phyloP scores from a whole-genome alignment of 2,113 vertebrate species.

The Lagopus leucura region DNA sequence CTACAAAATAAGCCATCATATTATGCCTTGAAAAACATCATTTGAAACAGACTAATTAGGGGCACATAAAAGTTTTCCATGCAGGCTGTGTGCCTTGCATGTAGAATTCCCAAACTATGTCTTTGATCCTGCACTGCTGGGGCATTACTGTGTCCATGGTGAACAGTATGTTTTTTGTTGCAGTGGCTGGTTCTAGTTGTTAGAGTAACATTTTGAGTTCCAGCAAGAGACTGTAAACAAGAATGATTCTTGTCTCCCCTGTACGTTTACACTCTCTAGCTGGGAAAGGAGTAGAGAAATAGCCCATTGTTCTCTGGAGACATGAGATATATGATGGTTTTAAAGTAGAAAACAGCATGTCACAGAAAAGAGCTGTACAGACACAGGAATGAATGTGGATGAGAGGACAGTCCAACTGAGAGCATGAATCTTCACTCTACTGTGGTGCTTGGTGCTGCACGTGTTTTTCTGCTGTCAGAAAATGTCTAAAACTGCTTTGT shows the following conservation, averaged over 20 bases:
- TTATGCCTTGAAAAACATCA: background rate
- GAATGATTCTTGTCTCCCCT: background rate
- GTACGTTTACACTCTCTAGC: background rate
- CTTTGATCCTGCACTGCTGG: background rate
- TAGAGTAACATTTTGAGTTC: background rate
- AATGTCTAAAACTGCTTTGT: background rate
- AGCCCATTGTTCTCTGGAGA: background rate
- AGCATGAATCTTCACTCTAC: background rate
- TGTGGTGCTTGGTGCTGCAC: background rate
- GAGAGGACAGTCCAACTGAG: background rate
- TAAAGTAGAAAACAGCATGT: background rate
- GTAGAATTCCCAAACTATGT: background rate
- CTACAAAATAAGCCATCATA: accelerated
- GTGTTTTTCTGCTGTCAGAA: background rate
- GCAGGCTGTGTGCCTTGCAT: accelerated
- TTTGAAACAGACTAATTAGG: background rate
- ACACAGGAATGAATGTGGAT: background rate
- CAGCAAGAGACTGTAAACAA: background rate
- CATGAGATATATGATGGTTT: background rate
- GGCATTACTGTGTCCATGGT: background rate
- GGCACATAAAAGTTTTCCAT: background rate
- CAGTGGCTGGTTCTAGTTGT: background rate
- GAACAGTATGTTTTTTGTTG: accelerated
- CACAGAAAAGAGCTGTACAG: background rate
- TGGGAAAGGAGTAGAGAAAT: background rate